Evolutionary conservation across 2,797 vertebrate species (phyloP).

Genomic region (Menidia menidia): DNA sequence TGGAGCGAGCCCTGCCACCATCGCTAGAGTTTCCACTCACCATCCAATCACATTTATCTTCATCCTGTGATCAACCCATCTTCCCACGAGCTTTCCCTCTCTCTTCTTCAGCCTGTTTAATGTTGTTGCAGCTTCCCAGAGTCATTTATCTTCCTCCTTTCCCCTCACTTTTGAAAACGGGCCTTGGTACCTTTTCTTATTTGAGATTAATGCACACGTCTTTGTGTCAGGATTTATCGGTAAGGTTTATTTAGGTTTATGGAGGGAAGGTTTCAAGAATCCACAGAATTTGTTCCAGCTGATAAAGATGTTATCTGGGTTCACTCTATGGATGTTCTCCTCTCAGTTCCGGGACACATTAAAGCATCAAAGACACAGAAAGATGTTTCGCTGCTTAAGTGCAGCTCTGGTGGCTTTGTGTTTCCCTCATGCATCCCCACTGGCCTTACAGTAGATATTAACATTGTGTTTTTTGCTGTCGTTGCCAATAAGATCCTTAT

Average conservation of each 20-base stretch:
- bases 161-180: constrained; percentile 34
- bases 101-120: constrained; percentile 48
- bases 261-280: constrained; percentile 12
- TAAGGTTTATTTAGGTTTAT: constrained; percentile 18
- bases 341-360: constrained; percentile 16
- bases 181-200: constrained; percentile 29
- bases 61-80: constrained; percentile 47
- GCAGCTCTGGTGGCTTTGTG: background rate
- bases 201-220: constrained; percentile 45
- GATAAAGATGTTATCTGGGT: constrained; percentile 12
- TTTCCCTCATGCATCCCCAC: background rate
- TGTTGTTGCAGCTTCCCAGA: constrained; percentile 44
- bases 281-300: background rate
- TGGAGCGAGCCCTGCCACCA: constrained; percentile 50
- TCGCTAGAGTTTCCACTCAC: constrained; percentile 47
- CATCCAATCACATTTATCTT: constrained; percentile 64
- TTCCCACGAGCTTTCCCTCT: constrained; percentile 46
- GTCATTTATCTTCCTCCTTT: constrained; percentile 47
- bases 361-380: constrained; percentile 13
- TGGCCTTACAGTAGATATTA: background rate
- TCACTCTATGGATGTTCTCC: constrained; percentile 1
- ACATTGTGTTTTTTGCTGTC: background rate
- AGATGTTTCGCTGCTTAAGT: background rate
- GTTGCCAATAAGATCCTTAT: background rate
- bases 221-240: constrained; percentile 34